Percentiles rank a stretch among this genome's conserved stretches.
Evolutionary conservation across 2,888 invertebrate species (phyloP).

Genomic region (Melieria crassipennis): DNA sequence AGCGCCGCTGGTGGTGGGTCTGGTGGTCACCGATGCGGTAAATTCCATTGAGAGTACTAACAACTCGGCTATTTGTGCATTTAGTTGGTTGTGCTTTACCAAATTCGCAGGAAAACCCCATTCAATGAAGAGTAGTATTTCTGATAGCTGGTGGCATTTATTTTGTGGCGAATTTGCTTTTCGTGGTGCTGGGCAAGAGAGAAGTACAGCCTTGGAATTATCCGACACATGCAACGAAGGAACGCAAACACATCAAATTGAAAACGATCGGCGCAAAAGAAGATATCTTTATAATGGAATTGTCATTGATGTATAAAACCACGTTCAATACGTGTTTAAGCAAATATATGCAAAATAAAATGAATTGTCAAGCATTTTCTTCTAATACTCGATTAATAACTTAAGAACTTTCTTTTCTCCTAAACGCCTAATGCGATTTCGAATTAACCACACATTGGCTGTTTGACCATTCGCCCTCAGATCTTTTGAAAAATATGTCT

Average conservation of each 20-base stretch:
- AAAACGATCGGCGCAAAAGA: not conserved
- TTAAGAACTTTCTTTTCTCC: no score
- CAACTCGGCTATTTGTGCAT: not conserved
- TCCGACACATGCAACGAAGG: constrained; percentile 53
- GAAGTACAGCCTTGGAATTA: constrained; percentile 79
- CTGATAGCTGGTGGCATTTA: constrained; percentile 77
- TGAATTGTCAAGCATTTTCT: no score
- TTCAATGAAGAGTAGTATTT: constrained; percentile 80
- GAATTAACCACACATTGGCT: no score
- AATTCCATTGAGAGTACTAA: not conserved
- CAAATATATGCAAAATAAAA: no score
- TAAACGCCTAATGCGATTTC: no score
- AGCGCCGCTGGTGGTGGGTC: constrained; percentile 78
- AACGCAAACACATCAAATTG: not conserved
- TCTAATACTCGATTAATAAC: no score
- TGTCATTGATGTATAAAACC: no score
- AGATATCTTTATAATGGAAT: no score
- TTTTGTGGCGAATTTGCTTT: constrained; percentile 75
- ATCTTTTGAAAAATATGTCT: no score
- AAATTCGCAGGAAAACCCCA: constrained; percentile 73
- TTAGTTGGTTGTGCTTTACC: no score
- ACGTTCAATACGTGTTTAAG: no score
- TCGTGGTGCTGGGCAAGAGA: constrained; percentile 75
- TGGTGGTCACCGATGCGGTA: constrained; percentile 76
- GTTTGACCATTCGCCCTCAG: no score